phyloP scores from a whole-genome alignment of 2,797 vertebrate genomes.

The Takifugu rubripes region DNA sequence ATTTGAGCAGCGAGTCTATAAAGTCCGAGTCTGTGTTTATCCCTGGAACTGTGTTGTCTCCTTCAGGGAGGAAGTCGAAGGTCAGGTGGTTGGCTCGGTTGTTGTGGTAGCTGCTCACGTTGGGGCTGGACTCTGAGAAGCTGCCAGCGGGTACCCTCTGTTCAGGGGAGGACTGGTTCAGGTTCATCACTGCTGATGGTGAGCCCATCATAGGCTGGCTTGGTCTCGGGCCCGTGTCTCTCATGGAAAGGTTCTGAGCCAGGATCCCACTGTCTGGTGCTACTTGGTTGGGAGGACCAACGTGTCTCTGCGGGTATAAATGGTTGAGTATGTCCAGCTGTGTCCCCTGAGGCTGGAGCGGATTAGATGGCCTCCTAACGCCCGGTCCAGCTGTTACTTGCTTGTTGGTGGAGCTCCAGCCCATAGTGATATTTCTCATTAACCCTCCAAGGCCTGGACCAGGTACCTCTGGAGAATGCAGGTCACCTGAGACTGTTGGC shows the following conservation, averaged over 20 bases:
- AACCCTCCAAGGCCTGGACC: constrained; percentile 75
- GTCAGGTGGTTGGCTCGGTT: constrained; percentile 82
- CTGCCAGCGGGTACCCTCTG: constrained; percentile 75
- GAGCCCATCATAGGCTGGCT: constrained; percentile 75
- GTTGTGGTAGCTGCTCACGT: constrained; percentile 78
- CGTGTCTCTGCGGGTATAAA: constrained; percentile 79
- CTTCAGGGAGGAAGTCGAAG: constrained; percentile 93
- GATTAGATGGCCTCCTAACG: constrained; percentile 73
- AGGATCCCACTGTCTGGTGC: constrained; percentile 81
- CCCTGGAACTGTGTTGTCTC: constrained; percentile 87
- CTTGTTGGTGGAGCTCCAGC: constrained; percentile 80
- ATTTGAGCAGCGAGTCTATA: constrained; percentile 96
- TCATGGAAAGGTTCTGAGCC: constrained; percentile 76
- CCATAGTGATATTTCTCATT: constrained; percentile 75
- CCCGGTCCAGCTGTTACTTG: constrained; percentile 76
- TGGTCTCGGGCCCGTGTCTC: constrained; percentile 77
- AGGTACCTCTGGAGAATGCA: constrained; percentile 69
- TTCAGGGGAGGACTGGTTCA: constrained; percentile 80
- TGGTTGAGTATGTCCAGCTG: constrained; percentile 76
- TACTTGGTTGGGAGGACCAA: constrained; percentile 83
- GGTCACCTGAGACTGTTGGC: constrained; percentile 72
- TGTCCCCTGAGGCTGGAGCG: constrained; percentile 75
- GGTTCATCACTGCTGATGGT: constrained; percentile 70
- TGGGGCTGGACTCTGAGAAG: constrained; percentile 78
- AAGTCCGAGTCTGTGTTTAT: constrained; percentile 95